Conservation (phyloP, 2,797 vertebrate genomes). For the Eutrigla gurnardus region DNA sequence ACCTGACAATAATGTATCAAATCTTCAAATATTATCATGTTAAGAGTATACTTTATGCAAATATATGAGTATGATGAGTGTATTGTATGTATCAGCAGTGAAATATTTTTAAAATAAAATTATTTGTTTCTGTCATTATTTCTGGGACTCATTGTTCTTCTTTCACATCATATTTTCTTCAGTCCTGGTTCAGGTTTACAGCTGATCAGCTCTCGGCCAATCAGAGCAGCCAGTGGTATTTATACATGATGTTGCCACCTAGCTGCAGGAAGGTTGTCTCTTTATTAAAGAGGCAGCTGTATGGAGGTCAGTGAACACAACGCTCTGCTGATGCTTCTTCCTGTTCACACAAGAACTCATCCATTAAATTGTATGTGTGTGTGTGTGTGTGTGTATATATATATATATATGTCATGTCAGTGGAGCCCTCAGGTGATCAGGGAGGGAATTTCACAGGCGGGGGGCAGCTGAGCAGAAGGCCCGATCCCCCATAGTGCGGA, state of each 20-base stretch:
- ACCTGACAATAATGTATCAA: constrained; percentile 93
- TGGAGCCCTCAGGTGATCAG: too few species aligned
- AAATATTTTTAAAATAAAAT: constrained; percentile 99
- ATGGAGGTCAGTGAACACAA: too few species aligned
- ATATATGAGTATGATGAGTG: constrained; percentile 95
- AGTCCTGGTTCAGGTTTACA: background rate
- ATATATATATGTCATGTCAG: too few species aligned
- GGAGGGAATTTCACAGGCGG: too few species aligned
- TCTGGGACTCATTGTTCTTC: background rate
- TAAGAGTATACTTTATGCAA: constrained; percentile 94
- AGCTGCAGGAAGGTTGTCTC: too few species aligned
- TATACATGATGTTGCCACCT: constrained; percentile 58
- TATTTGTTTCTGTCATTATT: constrained; percentile 87
- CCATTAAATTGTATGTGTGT: too few species aligned
- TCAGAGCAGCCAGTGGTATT: constrained; percentile 46
- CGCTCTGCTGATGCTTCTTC: too few species aligned
- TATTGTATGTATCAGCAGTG: constrained; percentile 98
- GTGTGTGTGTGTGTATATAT: too few species aligned
- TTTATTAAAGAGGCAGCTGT: too few species aligned
- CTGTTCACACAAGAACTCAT: too few species aligned
- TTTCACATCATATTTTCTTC: background rate
- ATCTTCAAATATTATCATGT: constrained; percentile 97
- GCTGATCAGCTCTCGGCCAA: constrained; percentile 42
- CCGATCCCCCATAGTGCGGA: too few species aligned
- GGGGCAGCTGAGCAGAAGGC: too few species aligned